These are phyloP conservation scores for Caracal caracal DNA, from an alignment of 2,113 vertebrate genomes.

Conservation along the genomic window DNA sequence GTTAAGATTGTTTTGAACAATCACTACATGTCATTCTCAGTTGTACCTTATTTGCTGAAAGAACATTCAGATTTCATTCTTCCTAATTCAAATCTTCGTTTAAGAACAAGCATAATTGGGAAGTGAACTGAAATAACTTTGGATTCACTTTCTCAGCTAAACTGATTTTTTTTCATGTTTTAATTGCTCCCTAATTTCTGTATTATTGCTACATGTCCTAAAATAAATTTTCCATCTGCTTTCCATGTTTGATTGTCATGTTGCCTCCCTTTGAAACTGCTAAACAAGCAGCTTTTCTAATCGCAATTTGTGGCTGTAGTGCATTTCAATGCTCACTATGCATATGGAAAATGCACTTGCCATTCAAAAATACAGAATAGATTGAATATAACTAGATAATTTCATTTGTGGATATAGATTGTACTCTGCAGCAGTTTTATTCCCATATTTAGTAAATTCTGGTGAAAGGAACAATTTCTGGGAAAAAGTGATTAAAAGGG, in stretches of 20 bases:
- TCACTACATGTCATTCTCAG: slow-evolving; percentile 16
- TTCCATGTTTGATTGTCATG: slow-evolving; percentile 77
- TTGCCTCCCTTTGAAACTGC: slow-evolving; percentile 76
- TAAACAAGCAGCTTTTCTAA: slow-evolving; percentile 80
- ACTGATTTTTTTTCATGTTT: slow-evolving; percentile 74
- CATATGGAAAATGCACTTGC: slow-evolving; percentile 63
- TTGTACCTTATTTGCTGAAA: slow-evolving; percentile 57
- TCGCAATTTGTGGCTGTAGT: slow-evolving; percentile 58
- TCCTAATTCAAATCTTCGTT: slow-evolving; percentile 55
- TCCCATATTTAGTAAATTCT: slow-evolving; percentile 53
- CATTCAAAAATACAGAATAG: slow-evolving; percentile 61
- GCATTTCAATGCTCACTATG: slow-evolving; percentile 52
- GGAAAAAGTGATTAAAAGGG: slow-evolving; percentile 42
- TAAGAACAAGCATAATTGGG: slow-evolving; percentile 63
- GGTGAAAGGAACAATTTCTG: slow-evolving; percentile 52
- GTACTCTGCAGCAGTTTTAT: slow-evolving; percentile 57
- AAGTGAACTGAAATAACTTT: slow-evolving; percentile 72
- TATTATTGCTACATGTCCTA: slow-evolving; percentile 76
- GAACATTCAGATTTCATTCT: slow-evolving; percentile 59
- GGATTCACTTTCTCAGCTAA: slow-evolving; percentile 74
- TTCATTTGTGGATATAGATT: slow-evolving; percentile 48
- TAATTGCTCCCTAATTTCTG: slow-evolving; percentile 82
- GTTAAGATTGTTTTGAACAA: slow-evolving; percentile 49
- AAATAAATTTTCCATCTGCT: slow-evolving; percentile 83
- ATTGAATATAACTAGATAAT: slow-evolving; percentile 69